These are phyloP conservation scores for Drosophila macrospina DNA, from an alignment of 2,888 invertebrate species.

Conservation along the genomic window DNA sequence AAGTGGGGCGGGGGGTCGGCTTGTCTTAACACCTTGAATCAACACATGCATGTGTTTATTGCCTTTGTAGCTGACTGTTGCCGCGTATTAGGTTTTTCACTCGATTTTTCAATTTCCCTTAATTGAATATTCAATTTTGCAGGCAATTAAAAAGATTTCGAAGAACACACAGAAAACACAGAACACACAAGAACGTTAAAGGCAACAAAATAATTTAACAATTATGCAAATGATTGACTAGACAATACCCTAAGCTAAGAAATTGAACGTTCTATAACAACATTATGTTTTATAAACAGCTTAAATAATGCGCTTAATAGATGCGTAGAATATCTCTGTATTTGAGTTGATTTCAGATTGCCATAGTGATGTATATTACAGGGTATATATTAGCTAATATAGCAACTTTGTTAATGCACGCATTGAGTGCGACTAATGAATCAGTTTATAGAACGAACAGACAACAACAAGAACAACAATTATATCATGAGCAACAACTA, in stretches of 20 bases:
- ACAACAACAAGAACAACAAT: no score
- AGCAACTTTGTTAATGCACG: conserved; percentile 24
- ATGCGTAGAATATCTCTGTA: no score
- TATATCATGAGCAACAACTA: conserved; percentile 33
- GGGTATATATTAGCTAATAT: conserved; percentile 24
- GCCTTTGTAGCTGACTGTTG: conserved; percentile 26
- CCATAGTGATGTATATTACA: no score
- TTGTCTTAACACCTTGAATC: conserved; percentile 56
- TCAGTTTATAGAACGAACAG: conserved; percentile 28
- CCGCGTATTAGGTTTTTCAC: conserved; percentile 15
- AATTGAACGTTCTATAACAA: no score
- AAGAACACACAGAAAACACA: conserved; percentile 52
- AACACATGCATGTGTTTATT: conserved; percentile 7
- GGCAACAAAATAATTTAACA: not conserved
- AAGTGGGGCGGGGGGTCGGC: no score
- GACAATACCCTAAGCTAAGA: conserved; percentile 1
- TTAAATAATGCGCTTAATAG: no score
- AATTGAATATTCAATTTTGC: conserved; percentile 73
- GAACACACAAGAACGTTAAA: no score
- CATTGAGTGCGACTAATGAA: conserved; percentile 45
- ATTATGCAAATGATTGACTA: not conserved
- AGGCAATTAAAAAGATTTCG: conserved; percentile 72
- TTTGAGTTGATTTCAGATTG: no score
- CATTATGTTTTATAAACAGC: no score
- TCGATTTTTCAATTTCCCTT: conserved; percentile 52